These are phyloP conservation scores for Equus przewalskii DNA, from an alignment of 2,113 vertebrate species.

Conservation along the genomic window DNA sequence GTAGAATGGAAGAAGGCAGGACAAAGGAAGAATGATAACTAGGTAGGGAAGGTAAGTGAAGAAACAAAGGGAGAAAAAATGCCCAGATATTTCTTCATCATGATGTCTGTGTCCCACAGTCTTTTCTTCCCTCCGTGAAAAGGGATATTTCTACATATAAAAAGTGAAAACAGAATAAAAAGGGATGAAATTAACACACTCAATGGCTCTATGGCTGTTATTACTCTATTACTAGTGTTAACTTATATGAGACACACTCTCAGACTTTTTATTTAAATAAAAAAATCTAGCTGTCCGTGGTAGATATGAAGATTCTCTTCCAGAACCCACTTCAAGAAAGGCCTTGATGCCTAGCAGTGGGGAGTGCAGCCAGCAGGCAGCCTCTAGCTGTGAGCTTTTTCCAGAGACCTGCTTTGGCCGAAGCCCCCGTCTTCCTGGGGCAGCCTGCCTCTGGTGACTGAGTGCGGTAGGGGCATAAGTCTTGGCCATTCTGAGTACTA, in stretches of 20 bases:
- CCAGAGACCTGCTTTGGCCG: neutral
- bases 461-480: neutral
- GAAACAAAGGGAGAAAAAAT: neutral
- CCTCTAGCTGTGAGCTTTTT: neutral
- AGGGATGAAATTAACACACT: neutral
- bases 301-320: neutral
- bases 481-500: neutral
- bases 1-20: neutral
- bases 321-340: neutral
- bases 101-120: neutral
- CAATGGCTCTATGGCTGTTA: neutral
- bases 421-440: neutral
- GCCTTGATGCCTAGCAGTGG: neutral
- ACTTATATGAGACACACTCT: neutral
- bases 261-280: neutral
- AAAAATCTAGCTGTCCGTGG: neutral
- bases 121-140: neutral
- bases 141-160: neutral
- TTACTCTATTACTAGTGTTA: neutral
- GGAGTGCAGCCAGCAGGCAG: neutral
- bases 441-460: neutral
- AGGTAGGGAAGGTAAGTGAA: neutral
- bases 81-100: neutral
- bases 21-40: neutral
- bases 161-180: slow-evolving; percentile 1